A percentile compares a stretch with the other conserved stretches of the same genome.
Conservation (phyloP, 1,140 invertebrate genomes). For the Drosophila erecta region DNA sequence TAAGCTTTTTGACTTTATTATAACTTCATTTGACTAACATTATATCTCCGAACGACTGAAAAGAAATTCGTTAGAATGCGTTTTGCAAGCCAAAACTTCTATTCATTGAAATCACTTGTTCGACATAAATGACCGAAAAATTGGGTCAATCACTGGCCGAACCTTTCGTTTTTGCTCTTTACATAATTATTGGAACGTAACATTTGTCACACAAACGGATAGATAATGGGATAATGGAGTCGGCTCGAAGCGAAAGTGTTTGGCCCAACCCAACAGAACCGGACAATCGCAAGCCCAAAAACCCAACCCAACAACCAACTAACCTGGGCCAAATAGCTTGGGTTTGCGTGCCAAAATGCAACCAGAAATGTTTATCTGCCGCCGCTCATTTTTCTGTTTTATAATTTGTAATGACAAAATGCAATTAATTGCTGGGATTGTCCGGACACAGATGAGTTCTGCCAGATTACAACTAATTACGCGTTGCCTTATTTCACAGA, state of each 20-base stretch:
- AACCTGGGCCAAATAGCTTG: constrained; percentile 24
- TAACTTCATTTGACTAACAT: no score
- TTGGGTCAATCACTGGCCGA: constrained; percentile 55
- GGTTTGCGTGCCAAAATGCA: constrained; percentile 69
- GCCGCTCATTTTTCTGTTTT: constrained; percentile 3
- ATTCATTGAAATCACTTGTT: constrained; percentile 47
- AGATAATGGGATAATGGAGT: constrained; percentile 47
- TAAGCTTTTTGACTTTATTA: neutral
- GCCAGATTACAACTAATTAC: constrained; percentile 50
- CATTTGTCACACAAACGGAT: constrained; percentile 62
- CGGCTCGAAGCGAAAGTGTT: constrained; percentile 53
- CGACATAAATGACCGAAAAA: constrained; percentile 44
- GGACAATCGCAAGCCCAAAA: constrained; percentile 38
- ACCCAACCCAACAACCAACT: constrained; percentile 38
- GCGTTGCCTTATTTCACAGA: constrained; percentile 6
- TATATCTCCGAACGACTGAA: neutral
- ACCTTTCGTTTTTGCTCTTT: constrained; percentile 59
- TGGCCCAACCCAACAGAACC: constrained; percentile 36
- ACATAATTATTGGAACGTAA: constrained; percentile 81
- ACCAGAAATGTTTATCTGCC: constrained; percentile 45
- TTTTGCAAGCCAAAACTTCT: constrained; percentile 22
- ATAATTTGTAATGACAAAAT: constrained; percentile 77
- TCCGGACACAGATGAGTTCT: constrained; percentile 37
- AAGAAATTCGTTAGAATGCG: constrained; percentile 9
- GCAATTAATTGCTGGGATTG: constrained; percentile 73